Conservation (phyloP, 2,888 invertebrate species). For the Galeruca laticollis region DNA sequence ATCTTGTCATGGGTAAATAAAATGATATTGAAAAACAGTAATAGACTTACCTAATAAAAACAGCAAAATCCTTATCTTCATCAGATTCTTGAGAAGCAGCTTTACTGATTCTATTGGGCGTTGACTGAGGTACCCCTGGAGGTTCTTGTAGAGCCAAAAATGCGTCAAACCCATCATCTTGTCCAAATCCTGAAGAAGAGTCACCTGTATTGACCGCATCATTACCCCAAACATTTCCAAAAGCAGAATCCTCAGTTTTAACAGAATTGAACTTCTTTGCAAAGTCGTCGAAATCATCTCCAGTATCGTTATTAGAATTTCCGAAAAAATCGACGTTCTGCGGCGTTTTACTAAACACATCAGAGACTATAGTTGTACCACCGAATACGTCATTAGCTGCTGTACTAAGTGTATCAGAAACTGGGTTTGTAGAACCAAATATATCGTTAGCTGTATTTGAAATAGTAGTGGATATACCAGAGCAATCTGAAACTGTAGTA, state of each 20-base stretch:
- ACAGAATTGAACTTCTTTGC: constrained; percentile 89
- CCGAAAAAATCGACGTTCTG: constrained; percentile 23
- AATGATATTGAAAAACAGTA: background rate
- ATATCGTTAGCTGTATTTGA: background rate
- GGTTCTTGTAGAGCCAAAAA: constrained; percentile 86
- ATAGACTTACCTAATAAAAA: constrained; percentile 78
- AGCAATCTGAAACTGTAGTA: background rate
- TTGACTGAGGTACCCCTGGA: constrained; percentile 74
- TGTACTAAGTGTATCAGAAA: background rate
- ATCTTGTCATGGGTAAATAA: background rate
- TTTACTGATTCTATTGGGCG: constrained; percentile 73
- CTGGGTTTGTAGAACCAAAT: background rate
- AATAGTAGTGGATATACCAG: background rate
- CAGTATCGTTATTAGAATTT: constrained; percentile 39
- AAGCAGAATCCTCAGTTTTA: constrained; percentile 66
- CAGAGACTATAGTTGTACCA: background rate
- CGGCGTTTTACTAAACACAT: background rate
- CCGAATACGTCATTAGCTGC: background rate
- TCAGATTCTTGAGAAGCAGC: constrained; percentile 82
- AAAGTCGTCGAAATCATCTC: constrained; percentile 87
- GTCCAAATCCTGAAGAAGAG: constrained; percentile 72
- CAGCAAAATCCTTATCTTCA: constrained; percentile 83
- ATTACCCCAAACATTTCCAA: constrained; percentile 63
- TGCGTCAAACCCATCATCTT: constrained; percentile 82
- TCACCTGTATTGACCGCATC: constrained; percentile 52